Percentiles rank a stretch among this genome's conserved stretches.
phyloP scores from a whole-genome alignment of 2,797 vertebrate genomes.

The Hylomyscus alleni region DNA sequence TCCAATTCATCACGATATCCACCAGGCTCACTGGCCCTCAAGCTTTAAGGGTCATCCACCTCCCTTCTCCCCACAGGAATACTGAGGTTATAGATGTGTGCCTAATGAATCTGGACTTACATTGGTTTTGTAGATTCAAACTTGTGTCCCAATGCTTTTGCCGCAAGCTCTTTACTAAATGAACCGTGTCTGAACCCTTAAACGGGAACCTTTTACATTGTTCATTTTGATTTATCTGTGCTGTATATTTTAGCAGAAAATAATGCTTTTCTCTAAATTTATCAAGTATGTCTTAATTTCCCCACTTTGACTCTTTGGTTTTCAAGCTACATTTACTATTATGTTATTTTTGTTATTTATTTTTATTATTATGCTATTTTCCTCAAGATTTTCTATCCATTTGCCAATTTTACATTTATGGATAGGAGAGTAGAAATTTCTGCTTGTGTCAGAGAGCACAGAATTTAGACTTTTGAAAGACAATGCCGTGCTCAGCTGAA shows the following conservation, averaged over 20 bases:
- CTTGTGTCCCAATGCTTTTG: neutral
- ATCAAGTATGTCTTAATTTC: neutral
- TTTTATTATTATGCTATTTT: neutral
- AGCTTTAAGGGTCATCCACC: neutral
- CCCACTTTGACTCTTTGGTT: neutral
- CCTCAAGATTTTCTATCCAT: neutral
- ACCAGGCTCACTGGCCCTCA: neutral
- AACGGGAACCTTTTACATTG: neutral
- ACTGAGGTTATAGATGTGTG: neutral
- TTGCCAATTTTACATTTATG: neutral
- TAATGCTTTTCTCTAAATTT: neutral
- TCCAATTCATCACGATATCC: too few relatives aligned
- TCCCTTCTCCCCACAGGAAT: too few relatives aligned
- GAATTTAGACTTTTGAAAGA: neutral
- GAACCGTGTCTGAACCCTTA: neutral
- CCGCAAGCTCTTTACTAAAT: neutral
- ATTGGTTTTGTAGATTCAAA: neutral
- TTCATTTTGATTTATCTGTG: conserved; percentile 2
- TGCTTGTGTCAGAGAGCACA: neutral
- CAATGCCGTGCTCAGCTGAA: neutral
- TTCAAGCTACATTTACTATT: neutral
- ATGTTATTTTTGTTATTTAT: neutral
- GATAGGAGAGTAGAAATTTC: neutral
- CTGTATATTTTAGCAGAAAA: conserved; percentile 5
- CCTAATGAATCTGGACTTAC: neutral